These are phyloP conservation scores for Crocodylus rhombifer DNA, from an alignment of 2,797 vertebrate species.

Conservation along the genomic window DNA sequence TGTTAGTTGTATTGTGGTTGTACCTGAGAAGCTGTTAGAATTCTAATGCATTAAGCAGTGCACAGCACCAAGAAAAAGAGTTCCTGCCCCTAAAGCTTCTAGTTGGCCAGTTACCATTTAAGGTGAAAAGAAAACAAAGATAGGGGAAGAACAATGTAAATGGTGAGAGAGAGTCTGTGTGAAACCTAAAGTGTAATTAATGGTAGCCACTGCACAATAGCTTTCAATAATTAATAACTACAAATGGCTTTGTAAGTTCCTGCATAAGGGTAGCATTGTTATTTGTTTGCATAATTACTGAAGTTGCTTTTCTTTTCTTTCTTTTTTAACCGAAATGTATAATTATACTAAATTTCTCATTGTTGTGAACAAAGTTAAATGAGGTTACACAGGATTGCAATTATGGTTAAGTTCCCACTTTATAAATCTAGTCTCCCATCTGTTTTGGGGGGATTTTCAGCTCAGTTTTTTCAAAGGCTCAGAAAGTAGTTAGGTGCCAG, in stretches of 20 bases:
- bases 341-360: slow-evolving; percentile 51
- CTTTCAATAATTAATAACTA: neutral
- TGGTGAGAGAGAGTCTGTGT: neutral
- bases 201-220: fast-evolving
- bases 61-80: fast-evolving
- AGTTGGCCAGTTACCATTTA: neutral
- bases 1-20: neutral
- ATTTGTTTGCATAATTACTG: slow-evolving; percentile 37
- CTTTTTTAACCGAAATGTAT: slow-evolving; percentile 12
- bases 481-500: neutral
- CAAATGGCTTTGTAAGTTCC: neutral
- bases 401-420: slow-evolving; percentile 55
- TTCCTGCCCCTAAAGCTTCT: neutral
- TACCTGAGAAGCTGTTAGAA: slow-evolving; percentile 15
- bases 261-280: neutral
- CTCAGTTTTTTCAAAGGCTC: slow-evolving; percentile 21
- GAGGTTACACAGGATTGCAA: slow-evolving; percentile 29
- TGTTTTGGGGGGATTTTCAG: slow-evolving; percentile 1
- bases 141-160: neutral
- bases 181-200: neutral
- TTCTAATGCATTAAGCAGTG: neutral
- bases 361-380: slow-evolving; percentile 57
- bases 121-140: neutral
- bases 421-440: slow-evolving; percentile 33
- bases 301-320: slow-evolving; percentile 21